These are phyloP conservation scores for Ptyas mucosa DNA, from an alignment of 2,113 vertebrate species.

Conservation along the genomic window DNA sequence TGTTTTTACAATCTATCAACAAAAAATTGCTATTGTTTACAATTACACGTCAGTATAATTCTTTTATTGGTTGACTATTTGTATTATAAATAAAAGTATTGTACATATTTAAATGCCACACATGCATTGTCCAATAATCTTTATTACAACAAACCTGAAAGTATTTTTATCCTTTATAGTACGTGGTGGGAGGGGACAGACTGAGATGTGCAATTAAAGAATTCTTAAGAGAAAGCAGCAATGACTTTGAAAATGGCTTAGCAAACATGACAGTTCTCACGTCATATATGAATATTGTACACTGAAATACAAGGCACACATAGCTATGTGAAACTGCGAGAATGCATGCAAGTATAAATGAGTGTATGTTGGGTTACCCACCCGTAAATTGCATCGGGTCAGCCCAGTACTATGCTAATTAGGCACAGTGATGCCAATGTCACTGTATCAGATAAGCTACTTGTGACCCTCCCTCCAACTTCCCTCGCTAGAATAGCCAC, in stretches of 20 bases:
- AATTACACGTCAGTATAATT: neutral
- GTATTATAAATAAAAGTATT: neutral
- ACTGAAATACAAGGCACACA: neutral
- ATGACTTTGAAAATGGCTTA: neutral
- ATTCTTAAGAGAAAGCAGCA: neutral
- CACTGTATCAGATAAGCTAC: neutral
- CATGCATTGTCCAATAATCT: neutral
- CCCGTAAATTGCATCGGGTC: neutral
- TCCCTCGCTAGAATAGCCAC: constrained; percentile 15
- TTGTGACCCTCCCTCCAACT: neutral
- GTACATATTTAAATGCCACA: neutral
- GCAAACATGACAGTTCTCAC: no score
- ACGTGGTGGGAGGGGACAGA: neutral
- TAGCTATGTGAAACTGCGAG: neutral
- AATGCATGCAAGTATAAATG: neutral
- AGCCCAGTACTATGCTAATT: neutral
- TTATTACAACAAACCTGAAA: neutral
- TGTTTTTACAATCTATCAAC: neutral
- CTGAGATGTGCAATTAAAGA: neutral
- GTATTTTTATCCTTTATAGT: neutral
- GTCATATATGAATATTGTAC: neutral
- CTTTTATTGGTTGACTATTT: neutral
- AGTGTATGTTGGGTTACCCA: neutral
- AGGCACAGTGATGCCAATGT: neutral
- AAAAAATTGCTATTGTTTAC: neutral